phyloP scores from a whole-genome alignment of 2,797 vertebrate genomes.

The Enteromius trimaculatus region DNA sequence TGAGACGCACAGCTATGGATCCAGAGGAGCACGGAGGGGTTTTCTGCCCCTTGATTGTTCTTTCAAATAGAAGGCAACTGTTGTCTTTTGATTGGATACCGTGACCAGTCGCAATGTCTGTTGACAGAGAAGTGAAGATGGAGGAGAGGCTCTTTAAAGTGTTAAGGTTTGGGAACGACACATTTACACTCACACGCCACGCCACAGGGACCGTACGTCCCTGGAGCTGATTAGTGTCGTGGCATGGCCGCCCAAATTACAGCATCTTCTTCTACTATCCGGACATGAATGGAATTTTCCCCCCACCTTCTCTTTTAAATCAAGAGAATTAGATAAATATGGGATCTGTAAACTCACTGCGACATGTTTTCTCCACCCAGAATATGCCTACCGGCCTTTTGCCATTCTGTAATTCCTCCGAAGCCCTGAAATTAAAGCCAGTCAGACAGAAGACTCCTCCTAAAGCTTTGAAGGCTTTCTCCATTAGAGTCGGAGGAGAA shows the following conservation, averaged over 20 bases:
- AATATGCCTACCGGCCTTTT: conserved; percentile 61
- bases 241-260: conserved; percentile 71
- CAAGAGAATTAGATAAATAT: conserved; percentile 72
- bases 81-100: conserved; percentile 61
- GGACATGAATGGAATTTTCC: conserved; percentile 57
- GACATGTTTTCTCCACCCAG: conserved; percentile 65
- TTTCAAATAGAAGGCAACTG: conserved; percentile 59
- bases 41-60: conserved; percentile 56
- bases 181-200: conserved; percentile 69
- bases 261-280: conserved; percentile 70
- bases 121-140: conserved; percentile 65
- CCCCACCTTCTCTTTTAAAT: conserved; percentile 62
- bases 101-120: conserved; percentile 62
- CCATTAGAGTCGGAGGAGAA: conserved; percentile 22
- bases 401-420: conserved; percentile 61
- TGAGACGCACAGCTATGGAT: conserved; percentile 24
- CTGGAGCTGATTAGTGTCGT: conserved; percentile 73
- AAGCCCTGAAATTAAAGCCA: conserved; percentile 66
- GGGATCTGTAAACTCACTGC: conserved; percentile 65
- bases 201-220: conserved; percentile 69
- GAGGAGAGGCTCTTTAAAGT: conserved; percentile 63
- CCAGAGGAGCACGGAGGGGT: conserved; percentile 30
- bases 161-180: conserved; percentile 67
- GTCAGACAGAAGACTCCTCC: conserved; percentile 45
- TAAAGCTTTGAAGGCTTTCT: conserved; percentile 57